Base-by-base conservation (phyloP, 1,140 invertebrate species). In the Metopolophium dirhodum region DNA sequence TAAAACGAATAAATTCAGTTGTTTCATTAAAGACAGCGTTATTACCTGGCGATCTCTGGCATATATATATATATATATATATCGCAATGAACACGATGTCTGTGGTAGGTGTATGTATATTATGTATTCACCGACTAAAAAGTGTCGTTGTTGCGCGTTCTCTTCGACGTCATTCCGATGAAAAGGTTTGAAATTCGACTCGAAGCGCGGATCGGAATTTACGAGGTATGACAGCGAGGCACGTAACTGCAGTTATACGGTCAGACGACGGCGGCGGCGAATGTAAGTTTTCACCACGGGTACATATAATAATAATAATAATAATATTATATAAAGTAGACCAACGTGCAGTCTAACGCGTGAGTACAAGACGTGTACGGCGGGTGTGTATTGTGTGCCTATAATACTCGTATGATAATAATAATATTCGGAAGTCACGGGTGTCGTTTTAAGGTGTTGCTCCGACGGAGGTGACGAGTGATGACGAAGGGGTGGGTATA, bases 171-270 rank as follows among this genome's bases (percentile, higher is more conserved):
- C 82, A 41, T 77, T 30, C 14, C 61, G 61, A 18, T 77, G 14
- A 77, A 77, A 77, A n/a, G 61, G 30, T 77, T 77, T 77, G 61
- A 77, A 77, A 77, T 77, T 77, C 14, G 61, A 77, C 61, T 77
- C 61, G 61, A n/a, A 18, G 30, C 61, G 18, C 61, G 30, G 61
- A n/a, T 68, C 61, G 61, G 61, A 68, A 68, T 68, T 11, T 14
- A n/a, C 30, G 3, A 61, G 30, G 30, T 77, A 77, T 77, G 61
- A 77, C 61, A 30, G n/a, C 14, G n/a, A 77, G 61, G n/a, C 61
- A 77, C 61, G 61, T 77, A 14, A 77, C 61, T 77, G 61, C 61
- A 77, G 61, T 77, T 77, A n/a, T 77, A 77, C 4, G 61, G 61
- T n/a, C 30, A 68, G 30, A n/a, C 26, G 57, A 61, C 57, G 20